These are phyloP conservation scores for Formica aserva DNA, from an alignment of 2,888 invertebrate genomes.

Conservation along the genomic window DNA sequence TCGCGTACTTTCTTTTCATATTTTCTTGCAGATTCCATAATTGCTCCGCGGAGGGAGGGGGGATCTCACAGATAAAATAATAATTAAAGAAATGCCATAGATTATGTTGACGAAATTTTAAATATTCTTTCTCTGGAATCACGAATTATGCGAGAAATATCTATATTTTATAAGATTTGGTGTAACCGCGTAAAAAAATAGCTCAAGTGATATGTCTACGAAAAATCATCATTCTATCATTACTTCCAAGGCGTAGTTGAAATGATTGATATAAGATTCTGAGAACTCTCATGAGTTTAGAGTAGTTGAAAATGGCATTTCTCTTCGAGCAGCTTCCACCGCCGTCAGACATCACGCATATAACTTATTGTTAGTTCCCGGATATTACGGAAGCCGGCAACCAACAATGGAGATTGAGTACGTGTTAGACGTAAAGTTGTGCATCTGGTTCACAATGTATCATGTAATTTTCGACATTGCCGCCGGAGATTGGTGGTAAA, in stretches of 20 bases:
- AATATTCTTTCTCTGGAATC: too few species aligned
- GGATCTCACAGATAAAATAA: neutral
- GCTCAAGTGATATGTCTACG: neutral
- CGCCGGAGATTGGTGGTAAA: constrained; percentile 33
- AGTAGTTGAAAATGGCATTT: neutral
- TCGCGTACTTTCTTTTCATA: constrained; percentile 2
- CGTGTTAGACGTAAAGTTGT: constrained; percentile 20
- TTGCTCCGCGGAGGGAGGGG: neutral
- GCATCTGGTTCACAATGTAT: constrained; percentile 13
- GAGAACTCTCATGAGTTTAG: neutral
- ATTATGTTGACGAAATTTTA: neutral
- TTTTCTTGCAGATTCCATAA: constrained; percentile 28
- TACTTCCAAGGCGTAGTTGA: neutral
- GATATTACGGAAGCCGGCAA: constrained; percentile 21
- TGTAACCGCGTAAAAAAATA: neutral
- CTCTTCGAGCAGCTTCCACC: neutral
- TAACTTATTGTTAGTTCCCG: constrained; percentile 30
- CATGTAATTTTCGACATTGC: constrained; percentile 27
- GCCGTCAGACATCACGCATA: constrained; percentile 9
- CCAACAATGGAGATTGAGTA: constrained; percentile 22
- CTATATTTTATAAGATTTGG: neutral
- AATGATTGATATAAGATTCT: neutral
- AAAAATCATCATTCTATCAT: neutral
- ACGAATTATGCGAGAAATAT: neutral
- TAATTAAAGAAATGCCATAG: neutral